Evolutionary conservation across 2,113 vertebrate genomes (phyloP).

Genomic region (Cacatua alba): DNA sequence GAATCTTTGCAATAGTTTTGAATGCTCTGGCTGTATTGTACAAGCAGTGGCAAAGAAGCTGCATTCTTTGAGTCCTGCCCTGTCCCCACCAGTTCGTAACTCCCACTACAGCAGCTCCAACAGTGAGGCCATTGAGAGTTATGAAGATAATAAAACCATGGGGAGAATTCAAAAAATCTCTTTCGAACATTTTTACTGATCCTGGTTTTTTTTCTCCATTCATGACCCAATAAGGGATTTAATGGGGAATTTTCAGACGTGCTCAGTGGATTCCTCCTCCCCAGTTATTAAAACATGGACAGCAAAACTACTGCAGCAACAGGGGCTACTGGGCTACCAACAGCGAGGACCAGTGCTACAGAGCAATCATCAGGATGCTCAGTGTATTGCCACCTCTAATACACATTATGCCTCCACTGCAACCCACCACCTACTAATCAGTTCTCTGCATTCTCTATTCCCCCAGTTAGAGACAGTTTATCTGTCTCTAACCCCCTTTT

Average conservation of each 20-base stretch:
- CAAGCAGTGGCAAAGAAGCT: background rate
- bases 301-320: rapidly evolving
- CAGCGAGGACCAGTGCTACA: background rate
- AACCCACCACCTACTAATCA: background rate
- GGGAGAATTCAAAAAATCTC: constrained; percentile 56
- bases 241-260: background rate
- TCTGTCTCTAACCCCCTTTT: background rate
- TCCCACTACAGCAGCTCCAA: constrained; percentile 47
- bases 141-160: constrained; percentile 51
- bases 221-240: constrained; percentile 20
- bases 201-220: background rate
- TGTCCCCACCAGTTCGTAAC: background rate
- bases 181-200: background rate
- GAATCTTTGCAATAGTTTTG: background rate
- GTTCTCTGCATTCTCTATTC: background rate
- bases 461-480: background rate
- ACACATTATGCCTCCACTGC: background rate
- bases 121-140: constrained; percentile 34
- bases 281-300: rapidly evolving
- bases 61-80: constrained; percentile 35
- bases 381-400: background rate
- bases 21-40: constrained; percentile 18
- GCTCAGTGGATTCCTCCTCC: background rate
- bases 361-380: background rate
- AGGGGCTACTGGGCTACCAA: background rate